Percentiles rank a stretch among this genome's conserved stretches.
phyloP scores from a whole-genome alignment of 2,888 invertebrate genomes.

The Brenthis hecate region DNA sequence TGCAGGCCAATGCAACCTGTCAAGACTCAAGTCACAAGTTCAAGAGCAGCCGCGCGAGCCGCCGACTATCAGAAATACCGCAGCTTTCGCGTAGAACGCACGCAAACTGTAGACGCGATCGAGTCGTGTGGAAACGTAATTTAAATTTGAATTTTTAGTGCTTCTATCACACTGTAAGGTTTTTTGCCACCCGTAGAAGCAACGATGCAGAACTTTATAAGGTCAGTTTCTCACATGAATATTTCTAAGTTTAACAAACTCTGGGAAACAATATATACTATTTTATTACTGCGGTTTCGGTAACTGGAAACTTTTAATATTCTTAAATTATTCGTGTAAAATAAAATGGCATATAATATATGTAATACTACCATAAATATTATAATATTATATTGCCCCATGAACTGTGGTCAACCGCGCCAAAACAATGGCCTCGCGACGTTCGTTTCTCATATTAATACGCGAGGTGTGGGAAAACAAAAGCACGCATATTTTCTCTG shows the following conservation, averaged over 20 bases:
- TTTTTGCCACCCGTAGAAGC: conserved; percentile 47
- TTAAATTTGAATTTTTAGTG: conserved; percentile 49
- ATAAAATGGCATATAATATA: not conserved
- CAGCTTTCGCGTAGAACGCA: conserved; percentile 62
- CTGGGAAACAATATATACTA: not conserved
- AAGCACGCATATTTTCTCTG: conserved; percentile 12
- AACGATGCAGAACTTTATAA: conserved; percentile 70
- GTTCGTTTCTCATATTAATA: conserved; percentile 39
- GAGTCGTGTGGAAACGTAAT: conserved; percentile 54
- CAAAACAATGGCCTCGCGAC: conserved; percentile 37
- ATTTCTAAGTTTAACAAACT: not conserved
- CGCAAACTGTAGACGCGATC: conserved; percentile 49
- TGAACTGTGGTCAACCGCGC: conserved; percentile 33
- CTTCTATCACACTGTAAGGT: conserved; percentile 43
- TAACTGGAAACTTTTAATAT: not conserved
- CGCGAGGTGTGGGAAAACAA: conserved; percentile 32
- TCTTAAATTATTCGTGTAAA: not conserved
- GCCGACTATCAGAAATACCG: conserved; percentile 60
- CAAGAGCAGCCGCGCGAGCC: conserved; percentile 64
- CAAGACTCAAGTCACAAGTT: conserved; percentile 63
- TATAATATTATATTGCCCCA: conserved; percentile 25
- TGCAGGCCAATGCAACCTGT: conserved; percentile 67
- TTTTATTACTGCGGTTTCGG: not conserved
- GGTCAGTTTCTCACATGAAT: conserved; percentile 57
- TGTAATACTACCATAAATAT: conserved; percentile 13